phyloP scores from a whole-genome alignment of 2,797 vertebrate genomes.

The Rhinoraja longicauda region DNA sequence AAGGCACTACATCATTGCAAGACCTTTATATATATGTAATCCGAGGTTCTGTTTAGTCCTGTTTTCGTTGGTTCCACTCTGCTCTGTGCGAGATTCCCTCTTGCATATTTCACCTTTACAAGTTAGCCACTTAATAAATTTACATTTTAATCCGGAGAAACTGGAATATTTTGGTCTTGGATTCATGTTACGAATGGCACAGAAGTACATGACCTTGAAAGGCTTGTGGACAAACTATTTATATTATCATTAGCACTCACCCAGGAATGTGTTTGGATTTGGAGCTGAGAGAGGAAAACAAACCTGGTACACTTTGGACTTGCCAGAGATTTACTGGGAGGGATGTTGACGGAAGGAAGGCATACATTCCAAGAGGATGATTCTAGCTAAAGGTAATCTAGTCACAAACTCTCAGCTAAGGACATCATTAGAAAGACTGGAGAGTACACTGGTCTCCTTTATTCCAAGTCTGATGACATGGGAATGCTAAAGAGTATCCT shows the following conservation, averaged over 20 bases:
- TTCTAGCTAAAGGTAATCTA: not conserved
- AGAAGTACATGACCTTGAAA: not conserved
- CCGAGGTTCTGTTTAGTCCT: no score
- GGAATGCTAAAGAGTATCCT: not conserved
- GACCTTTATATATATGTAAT: not conserved
- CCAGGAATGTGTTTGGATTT: slow-evolving; percentile 25
- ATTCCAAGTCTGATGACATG: not conserved
- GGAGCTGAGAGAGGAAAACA: not conserved
- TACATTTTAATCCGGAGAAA: not conserved
- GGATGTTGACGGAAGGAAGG: not conserved
- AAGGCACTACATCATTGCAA: not conserved
- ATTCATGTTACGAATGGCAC: not conserved
- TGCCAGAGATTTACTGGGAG: not conserved
- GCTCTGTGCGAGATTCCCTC: not conserved
- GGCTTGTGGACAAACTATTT: not conserved
- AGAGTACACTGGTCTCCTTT: no score
- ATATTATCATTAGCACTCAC: not conserved
- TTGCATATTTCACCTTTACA: not conserved
- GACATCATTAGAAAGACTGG: not conserved
- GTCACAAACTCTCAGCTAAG: not conserved
- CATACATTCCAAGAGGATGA: not conserved
- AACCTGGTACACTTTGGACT: not conserved
- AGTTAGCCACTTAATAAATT: not conserved
- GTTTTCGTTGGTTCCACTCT: no score
- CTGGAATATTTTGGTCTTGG: not conserved